Conservation (phyloP, 1,140 invertebrate species). For the Aphaenogaster ashmeadi region DNA sequence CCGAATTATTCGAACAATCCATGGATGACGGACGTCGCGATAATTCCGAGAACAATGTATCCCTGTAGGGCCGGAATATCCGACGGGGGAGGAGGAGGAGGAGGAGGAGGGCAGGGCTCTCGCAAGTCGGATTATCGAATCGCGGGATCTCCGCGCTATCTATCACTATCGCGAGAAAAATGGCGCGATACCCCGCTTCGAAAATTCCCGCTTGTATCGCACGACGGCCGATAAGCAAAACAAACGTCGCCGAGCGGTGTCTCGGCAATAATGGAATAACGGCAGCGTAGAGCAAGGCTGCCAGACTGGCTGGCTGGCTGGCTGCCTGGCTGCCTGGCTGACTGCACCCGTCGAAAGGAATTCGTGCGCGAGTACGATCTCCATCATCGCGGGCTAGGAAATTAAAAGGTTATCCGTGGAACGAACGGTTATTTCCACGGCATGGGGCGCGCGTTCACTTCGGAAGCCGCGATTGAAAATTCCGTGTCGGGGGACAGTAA, state of each 20-base stretch:
- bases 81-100: background rate
- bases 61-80: background rate
- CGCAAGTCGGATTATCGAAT: conserved; percentile 42
- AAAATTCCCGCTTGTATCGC: conserved; percentile 51
- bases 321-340: background rate
- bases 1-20: conserved; percentile 34
- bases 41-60: conserved; percentile 28
- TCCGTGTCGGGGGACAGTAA: conserved; percentile 59
- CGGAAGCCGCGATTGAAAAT: conserved; percentile 59
- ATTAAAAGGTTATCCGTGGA: conserved; percentile 62
- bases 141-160: conserved; percentile 38
- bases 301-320: background rate
- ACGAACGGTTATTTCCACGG: conserved; percentile 58
- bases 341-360: conserved; percentile 49
- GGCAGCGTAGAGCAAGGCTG: conserved; percentile 25
- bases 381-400: conserved; percentile 51
- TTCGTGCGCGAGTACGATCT: conserved; percentile 51
- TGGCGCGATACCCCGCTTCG: conserved; percentile 37
- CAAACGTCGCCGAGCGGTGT: conserved; percentile 49
- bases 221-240: conserved; percentile 47
- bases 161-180: conserved; percentile 58
- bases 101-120: background rate
- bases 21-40: conserved; percentile 1
- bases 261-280: conserved; percentile 61
- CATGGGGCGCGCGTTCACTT: conserved; percentile 36